Evolutionary conservation across 2,888 invertebrate genomes (phyloP), one percentile per base, ranked within the genome.

Genomic region (Euplexia lucipara): DNA sequence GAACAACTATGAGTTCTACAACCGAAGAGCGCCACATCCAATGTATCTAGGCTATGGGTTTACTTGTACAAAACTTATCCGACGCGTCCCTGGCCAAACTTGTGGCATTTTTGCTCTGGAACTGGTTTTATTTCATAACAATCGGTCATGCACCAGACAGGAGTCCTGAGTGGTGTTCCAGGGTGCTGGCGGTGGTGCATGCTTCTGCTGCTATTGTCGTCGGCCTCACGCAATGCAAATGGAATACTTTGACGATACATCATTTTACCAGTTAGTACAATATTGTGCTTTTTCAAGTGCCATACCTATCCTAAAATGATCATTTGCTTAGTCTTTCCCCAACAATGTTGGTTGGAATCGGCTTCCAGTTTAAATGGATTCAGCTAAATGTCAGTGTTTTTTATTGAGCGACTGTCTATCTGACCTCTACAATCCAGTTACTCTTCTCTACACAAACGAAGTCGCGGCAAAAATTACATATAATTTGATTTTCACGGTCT

Each of bases 41-140:
- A 2, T 9, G 71, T 58, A 70, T 37, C 30, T 60, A 63, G 52
- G 89, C 85, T 79, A 41, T 85, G 45, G 72, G 76, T 48, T 82
- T 3, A 0, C 61, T 79, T 39, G 82, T 3, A 0, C 61, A 80
- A 39, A 90, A 88, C 73, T 61, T 94, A 26, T 90, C 90, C 2
- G 57, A 77, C 10, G 71, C 81, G 22, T 85, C 88, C 9, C 72
- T 93, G 42, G 44, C 88, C 9, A 92, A 93, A 71, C 77, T 93
- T 20, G 39, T 82, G 7, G 94, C 95, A 1, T 94, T 94, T 58
- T 41, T 92, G n/a, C 86, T 89, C 54, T 95, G 95, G 94, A 75
- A 81, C 53, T 83, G 81, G 41, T 63, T 90, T 30, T 95, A 95
- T 77, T 22, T 92, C 16, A 79, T 82, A 63, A 86, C 84, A 39